phyloP scores from a whole-genome alignment of 2,113 vertebrate genomes.

The Melanostigma gelatinosum region DNA sequence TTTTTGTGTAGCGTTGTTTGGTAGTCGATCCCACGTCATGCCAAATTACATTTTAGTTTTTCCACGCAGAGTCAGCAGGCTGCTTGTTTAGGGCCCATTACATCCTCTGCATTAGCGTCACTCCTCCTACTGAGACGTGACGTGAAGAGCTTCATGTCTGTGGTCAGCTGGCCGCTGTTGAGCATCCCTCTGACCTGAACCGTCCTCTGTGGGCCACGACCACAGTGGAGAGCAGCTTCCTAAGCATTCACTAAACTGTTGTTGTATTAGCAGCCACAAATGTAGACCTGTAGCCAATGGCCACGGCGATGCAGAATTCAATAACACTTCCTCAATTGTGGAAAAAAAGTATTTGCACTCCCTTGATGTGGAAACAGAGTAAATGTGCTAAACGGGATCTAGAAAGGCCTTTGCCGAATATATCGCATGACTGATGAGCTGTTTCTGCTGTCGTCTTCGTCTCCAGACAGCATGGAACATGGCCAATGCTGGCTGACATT shows the following conservation, averaged over 20 bases:
- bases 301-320: no score
- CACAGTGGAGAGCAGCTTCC: neutral
- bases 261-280: neutral
- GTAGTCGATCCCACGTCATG: neutral
- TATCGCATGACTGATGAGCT: no score
- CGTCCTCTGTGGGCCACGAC: neutral
- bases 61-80: conserved; percentile 37
- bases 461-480: no score
- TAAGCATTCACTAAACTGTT: neutral
- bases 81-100: conserved; percentile 43
- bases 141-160: conserved; percentile 27
- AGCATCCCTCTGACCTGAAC: neutral
- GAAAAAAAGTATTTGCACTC: no score
- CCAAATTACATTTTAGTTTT: conserved; percentile 26
- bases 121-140: conserved; percentile 31
- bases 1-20: conserved; percentile 7
- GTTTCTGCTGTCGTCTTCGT: no score
- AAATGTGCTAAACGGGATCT: no score
- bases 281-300: neutral
- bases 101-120: conserved; percentile 26
- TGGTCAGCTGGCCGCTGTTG: conserved; percentile 29
- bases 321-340: no score
- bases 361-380: no score
- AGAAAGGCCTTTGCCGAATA: no score
- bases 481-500: no score